Percentiles rank a stretch among this genome's conserved stretches.
phyloP scores from a whole-genome alignment of 2,113 vertebrate genomes.

The Bubalus kerabau region DNA sequence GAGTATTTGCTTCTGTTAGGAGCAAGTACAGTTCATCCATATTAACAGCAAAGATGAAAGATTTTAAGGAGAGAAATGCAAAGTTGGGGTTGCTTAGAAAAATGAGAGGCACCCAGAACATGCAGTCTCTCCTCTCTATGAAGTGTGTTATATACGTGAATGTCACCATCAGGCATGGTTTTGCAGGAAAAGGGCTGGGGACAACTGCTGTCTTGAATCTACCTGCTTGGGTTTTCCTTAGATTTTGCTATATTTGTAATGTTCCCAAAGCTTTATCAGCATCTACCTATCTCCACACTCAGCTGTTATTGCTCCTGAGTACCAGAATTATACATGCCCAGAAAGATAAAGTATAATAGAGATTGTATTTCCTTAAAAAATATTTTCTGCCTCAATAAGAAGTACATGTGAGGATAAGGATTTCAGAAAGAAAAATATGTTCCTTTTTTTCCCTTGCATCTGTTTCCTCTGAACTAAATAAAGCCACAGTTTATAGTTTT shows the following conservation, averaged over 20 bases:
- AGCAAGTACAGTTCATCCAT: not conserved
- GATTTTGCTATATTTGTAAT: not conserved
- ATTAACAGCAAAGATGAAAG: not conserved
- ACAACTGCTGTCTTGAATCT: not conserved
- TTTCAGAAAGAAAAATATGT: slow-evolving; percentile 41
- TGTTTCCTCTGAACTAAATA: slow-evolving; percentile 61
- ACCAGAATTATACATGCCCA: not conserved
- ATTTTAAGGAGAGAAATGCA: not conserved
- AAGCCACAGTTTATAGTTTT: slow-evolving; percentile 36
- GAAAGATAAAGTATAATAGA: not conserved
- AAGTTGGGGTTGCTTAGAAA: not conserved
- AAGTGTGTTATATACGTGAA: not conserved
- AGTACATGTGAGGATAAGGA: slow-evolving; percentile 15
- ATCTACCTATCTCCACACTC: not conserved
- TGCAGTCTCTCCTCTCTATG: not conserved
- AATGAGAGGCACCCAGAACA: not conserved
- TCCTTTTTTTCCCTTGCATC: slow-evolving; percentile 19
- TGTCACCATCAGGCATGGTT: not conserved
- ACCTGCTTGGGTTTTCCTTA: not conserved
- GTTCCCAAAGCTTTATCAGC: not conserved
- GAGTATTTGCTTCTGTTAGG: not conserved
- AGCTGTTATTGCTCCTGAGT: not conserved
- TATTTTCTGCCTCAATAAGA: slow-evolving; percentile 18
- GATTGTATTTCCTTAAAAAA: slow-evolving; percentile 27
- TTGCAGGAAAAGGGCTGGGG: not conserved